phyloP scores from a whole-genome alignment of 2,113 vertebrate species.

The Pseudorectes ferrugineus region DNA sequence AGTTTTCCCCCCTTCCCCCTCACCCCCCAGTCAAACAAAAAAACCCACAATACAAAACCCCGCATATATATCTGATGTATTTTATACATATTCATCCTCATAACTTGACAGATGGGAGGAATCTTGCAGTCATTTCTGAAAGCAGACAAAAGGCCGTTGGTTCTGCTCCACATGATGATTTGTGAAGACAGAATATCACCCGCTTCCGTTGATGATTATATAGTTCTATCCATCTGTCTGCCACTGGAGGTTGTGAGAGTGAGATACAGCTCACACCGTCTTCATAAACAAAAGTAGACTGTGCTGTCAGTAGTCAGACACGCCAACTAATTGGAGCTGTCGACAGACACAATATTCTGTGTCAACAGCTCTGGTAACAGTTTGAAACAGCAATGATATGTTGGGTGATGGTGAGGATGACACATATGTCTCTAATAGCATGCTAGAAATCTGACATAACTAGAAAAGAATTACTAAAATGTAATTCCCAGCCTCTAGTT shows the following conservation, averaged over 20 bases:
- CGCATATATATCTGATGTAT: conserved; percentile 50
- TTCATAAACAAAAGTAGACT: conserved; percentile 83
- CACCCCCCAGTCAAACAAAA: conserved; percentile 19
- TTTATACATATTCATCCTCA: conserved; percentile 72
- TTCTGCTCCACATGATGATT: conserved; percentile 73
- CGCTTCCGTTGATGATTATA: conserved; percentile 81
- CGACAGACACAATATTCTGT: conserved; percentile 84
- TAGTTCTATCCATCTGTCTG: conserved; percentile 83
- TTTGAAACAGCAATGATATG: conserved; percentile 85
- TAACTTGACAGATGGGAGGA: conserved; percentile 80
- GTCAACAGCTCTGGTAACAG: conserved; percentile 82
- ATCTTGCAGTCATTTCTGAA: conserved; percentile 73
- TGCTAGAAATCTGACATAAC: conserved; percentile 79
- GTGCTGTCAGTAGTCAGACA: conserved; percentile 83
- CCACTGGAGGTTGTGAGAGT: conserved; percentile 76
- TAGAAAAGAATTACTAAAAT: conserved; percentile 79
- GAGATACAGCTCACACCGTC: conserved; percentile 78
- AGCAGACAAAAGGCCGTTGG: conserved; percentile 80
- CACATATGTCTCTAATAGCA: conserved; percentile 80
- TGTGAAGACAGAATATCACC: conserved; percentile 78
- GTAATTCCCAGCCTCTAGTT: conserved; percentile 61
- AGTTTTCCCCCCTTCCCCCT: neutral
- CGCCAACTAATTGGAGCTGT: conserved; percentile 84
- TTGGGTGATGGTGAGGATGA: conserved; percentile 81
- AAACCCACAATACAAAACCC: conserved; percentile 12